Base-by-base conservation (phyloP, 2,888 invertebrate genomes). In the Drosophila demipolita region DNA sequence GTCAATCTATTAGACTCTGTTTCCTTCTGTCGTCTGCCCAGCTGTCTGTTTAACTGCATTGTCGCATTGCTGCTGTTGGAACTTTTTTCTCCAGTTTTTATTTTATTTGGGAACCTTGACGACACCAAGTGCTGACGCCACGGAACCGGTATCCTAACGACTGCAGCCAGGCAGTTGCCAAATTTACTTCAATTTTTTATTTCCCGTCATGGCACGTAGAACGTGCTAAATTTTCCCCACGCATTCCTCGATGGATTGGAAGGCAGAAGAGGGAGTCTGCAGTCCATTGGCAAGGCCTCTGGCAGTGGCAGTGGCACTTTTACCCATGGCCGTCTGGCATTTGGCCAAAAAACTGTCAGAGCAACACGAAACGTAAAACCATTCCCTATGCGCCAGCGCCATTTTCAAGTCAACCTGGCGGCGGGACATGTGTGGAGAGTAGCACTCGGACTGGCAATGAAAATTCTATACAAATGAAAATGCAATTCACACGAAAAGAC, bases 381-480 rank as follows among this genome's bases (percentile, higher is more conserved):
- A 49, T 38, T 12, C 45, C 45, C 45, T 9, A 35, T 12, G 15
- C 42, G 64, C 63, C 17, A 42, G 20, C 50, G 29, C 60, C 38
- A 48, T 71, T 68, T 48, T 60, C 6, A 69, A 74, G 75, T 78
- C 69, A 63, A 55, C 58, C 63, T 45, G 68, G 4, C 65, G 54
- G 52, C 59, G 61, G 72, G 66, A 68, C 69, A 80, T 87, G 82
- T 83, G 83, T 74, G 90, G 75, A 64, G 86, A 71, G 80, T 74
- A 82, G 77, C 64, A 57, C 64, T 70, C 66, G 65, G 55, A 52
- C 70, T 75, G 80, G 78, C 88, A 74, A 90, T 85, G 90, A 88
- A 89, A 85, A 82, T 89, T 85, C 85, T 85, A 89, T 85, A 89
- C 88, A 89, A 87, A 85, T 89, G 88, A 85, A 85, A 85, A 85